Percentiles rank a stretch among this genome's conserved stretches.
These are phyloP conservation scores for Proteles cristata DNA, from an alignment of 2,113 vertebrate species.

Conservation along the genomic window DNA sequence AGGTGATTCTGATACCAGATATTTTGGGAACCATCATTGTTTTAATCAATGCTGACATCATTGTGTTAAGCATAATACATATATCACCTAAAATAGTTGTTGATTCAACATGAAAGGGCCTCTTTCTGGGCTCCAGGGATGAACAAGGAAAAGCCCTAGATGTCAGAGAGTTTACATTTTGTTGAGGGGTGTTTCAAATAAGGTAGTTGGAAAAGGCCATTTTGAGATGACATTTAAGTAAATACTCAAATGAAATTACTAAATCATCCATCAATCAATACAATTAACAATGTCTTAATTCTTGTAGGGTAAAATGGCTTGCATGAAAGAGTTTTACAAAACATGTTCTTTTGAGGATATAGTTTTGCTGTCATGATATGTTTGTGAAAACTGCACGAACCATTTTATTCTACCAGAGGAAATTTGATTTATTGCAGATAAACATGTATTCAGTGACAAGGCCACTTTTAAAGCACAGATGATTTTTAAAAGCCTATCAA, in stretches of 20 bases:
- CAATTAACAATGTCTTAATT: background rate
- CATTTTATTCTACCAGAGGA: background rate
- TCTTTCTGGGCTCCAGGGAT: background rate
- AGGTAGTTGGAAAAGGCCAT: background rate
- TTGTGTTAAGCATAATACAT: background rate
- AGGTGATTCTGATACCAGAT: background rate
- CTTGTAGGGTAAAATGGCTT: background rate
- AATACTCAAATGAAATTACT: background rate
- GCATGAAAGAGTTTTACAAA: background rate
- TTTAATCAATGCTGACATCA: background rate
- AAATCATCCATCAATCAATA: background rate
- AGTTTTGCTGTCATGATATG: background rate
- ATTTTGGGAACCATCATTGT: background rate
- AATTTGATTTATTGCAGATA: slow-evolving; percentile 68
- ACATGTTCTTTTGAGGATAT: background rate
- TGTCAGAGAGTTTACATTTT: background rate
- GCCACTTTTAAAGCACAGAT: slow-evolving; percentile 60
- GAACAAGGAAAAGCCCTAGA: background rate
- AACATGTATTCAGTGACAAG: slow-evolving; percentile 31
- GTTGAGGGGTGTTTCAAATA: background rate
- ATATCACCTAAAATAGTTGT: background rate
- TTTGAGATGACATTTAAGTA: background rate
- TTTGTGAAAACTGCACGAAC: background rate
- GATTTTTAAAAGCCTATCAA: slow-evolving; percentile 58
- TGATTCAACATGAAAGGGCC: background rate